These are phyloP conservation scores for Pocillopora damicornis DNA, from an alignment of 64 coral and sea anemone species.

Conservation along the genomic window DNA sequence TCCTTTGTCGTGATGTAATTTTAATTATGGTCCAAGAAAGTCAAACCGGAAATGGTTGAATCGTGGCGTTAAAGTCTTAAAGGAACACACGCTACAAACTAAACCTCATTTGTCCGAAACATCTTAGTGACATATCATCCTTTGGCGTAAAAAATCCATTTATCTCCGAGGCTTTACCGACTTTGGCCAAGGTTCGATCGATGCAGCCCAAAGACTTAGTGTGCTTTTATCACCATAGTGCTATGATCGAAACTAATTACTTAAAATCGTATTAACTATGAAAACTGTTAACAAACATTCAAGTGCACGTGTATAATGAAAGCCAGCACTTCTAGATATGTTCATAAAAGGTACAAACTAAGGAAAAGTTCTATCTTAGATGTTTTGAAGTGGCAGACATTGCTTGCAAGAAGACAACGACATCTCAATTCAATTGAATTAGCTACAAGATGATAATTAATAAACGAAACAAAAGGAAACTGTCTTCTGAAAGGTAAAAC, in stretches of 20 bases:
- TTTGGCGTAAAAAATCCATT: not conserved
- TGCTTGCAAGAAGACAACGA: too few relatives aligned
- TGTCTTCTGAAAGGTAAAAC: not conserved
- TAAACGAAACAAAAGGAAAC: not conserved
- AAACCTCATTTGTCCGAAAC: not conserved
- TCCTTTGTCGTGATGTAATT: slow-evolving; percentile 29
- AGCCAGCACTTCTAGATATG: not conserved
- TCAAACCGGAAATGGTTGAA: slow-evolving; percentile 29
- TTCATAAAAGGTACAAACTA: too few relatives aligned
- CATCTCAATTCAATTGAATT: not conserved
- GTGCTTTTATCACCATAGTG: not conserved
- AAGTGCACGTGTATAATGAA: not conserved
- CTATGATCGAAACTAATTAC: slow-evolving; percentile 15
- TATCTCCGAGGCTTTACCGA: not conserved
- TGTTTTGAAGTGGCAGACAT: too few relatives aligned
- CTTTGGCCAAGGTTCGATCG: not conserved
- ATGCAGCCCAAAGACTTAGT: not conserved
- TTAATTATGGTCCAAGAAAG: slow-evolving; percentile 20
- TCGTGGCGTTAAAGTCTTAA: not conserved
- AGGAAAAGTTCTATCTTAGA: too few relatives aligned
- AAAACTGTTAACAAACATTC: slow-evolving; percentile 13
- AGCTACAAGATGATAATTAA: not conserved
- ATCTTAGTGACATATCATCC: not conserved
- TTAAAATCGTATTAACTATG: slow-evolving; percentile 18
- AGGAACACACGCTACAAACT: not conserved